Conservation (phyloP, 2,888 invertebrate genomes). For the Axea sp. region DNA sequence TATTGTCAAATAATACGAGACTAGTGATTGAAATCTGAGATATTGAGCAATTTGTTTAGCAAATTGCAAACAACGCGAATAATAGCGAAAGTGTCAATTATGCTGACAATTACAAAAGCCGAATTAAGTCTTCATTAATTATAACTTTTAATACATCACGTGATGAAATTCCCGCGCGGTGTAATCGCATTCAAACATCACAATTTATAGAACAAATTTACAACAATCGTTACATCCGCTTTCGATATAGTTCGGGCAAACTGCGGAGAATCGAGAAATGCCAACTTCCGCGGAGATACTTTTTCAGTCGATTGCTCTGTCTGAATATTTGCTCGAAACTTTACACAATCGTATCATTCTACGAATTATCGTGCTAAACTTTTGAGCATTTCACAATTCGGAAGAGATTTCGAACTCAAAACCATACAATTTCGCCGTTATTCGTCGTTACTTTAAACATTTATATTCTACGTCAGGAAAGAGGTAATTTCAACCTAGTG, state of each 20-base stretch:
- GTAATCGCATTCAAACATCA: constrained; percentile 9
- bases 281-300: constrained; percentile 40
- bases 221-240: constrained; percentile 48
- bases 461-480: not conserved
- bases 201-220: constrained; percentile 39
- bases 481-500: not conserved
- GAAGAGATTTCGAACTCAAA: constrained; percentile 44
- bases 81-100: constrained; percentile 20
- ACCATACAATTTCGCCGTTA: constrained; percentile 35
- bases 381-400: constrained; percentile 37
- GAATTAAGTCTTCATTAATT: constrained; percentile 18
- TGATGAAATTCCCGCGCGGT: not conserved
- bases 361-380: constrained; percentile 49
- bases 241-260: constrained; percentile 26
- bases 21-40: constrained; percentile 29
- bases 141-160: constrained; percentile 13
- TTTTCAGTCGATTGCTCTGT: constrained; percentile 44
- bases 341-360: constrained; percentile 47
- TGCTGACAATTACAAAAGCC: constrained; percentile 1
- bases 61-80: constrained; percentile 16
- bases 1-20: constrained; percentile 25
- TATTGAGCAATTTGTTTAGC: constrained; percentile 9
- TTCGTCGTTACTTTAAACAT: constrained; percentile 27
- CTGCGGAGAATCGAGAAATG: constrained; percentile 22
- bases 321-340: constrained; percentile 45